These are phyloP conservation scores for Malaclemys terrapin DNA, from an alignment of 2,113 vertebrate genomes.

Conservation along the genomic window DNA sequence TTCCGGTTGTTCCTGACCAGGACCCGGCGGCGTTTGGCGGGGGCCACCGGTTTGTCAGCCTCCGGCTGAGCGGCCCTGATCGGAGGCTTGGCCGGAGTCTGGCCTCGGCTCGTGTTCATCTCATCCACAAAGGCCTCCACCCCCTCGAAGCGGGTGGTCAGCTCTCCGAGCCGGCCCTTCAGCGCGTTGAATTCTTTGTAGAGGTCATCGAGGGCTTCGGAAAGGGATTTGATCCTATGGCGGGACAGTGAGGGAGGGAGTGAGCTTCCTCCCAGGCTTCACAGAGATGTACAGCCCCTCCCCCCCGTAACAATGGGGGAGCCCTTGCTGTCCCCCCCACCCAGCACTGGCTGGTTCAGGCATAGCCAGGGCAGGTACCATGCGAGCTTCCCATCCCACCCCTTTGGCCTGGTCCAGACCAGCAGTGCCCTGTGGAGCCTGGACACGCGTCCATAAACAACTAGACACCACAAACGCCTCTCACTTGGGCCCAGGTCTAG, in stretches of 20 bases:
- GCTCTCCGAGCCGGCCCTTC: slow-evolving; percentile 82
- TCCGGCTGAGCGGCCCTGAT: not conserved
- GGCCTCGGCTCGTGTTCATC: slow-evolving; percentile 64
- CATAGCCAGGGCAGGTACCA: not conserved
- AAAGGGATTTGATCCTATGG: slow-evolving; percentile 85
- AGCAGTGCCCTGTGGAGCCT: not conserved
- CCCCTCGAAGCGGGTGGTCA: slow-evolving; percentile 80
- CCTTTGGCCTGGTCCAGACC: too few species aligned
- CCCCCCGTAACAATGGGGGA: too few species aligned
- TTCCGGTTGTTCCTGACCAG: not conserved
- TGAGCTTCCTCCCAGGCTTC: not conserved
- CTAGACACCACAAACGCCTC: not conserved
- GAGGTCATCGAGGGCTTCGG: slow-evolving; percentile 83
- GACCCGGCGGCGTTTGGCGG: not conserved
- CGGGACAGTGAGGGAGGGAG: not conserved
- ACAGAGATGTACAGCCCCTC: not conserved
- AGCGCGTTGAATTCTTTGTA: slow-evolving; percentile 86
- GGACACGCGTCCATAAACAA: not conserved
- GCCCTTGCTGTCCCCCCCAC: not conserved
- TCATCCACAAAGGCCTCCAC: slow-evolving; percentile 84
- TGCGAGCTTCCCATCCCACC: not conserved
- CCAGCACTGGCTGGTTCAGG: not conserved
- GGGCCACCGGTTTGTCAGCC: not conserved
- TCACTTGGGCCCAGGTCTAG: not conserved
- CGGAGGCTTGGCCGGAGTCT: not conserved